Percentiles rank a stretch among this genome's conserved stretches.
Evolutionary conservation across 2,797 vertebrate genomes (phyloP).

Genomic region (Sebastes diploproa): DNA sequence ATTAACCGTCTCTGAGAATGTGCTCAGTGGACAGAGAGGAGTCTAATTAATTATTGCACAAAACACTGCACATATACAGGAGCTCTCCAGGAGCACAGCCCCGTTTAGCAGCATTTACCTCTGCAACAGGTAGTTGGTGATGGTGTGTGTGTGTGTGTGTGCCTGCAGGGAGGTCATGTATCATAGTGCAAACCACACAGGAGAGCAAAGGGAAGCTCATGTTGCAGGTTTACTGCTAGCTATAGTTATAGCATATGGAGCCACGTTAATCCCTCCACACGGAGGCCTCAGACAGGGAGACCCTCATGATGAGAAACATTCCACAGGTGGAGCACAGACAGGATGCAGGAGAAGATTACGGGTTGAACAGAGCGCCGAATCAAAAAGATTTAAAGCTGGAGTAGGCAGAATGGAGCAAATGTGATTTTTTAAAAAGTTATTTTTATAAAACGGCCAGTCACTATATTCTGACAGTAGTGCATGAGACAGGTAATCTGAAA

Average conservation of each 20-base stretch:
- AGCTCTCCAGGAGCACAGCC: not conserved
- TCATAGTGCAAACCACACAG: conserved; percentile 8
- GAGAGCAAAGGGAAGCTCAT: conserved; percentile 39
- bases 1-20: not conserved
- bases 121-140: not conserved
- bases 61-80: not conserved
- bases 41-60: not conserved
- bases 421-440: no score
- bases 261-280: conserved; percentile 33
- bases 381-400: not conserved
- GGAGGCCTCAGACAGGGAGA: conserved; percentile 20
- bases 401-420: no score
- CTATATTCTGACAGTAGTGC: no score
- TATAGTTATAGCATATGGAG: not conserved
- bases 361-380: not conserved
- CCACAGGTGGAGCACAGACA: conserved; percentile 25
- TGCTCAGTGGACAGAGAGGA: not conserved
- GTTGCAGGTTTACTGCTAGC: conserved; percentile 55
- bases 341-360: conserved; percentile 6
- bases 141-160: not conserved
- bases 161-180: conserved; percentile 25
- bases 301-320: conserved; percentile 27
- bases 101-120: not conserved
- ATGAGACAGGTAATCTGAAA: no score
- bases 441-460: no score